Base-by-base conservation (phyloP, 2,113 vertebrate species). In the Chunga burmeisteri region DNA sequence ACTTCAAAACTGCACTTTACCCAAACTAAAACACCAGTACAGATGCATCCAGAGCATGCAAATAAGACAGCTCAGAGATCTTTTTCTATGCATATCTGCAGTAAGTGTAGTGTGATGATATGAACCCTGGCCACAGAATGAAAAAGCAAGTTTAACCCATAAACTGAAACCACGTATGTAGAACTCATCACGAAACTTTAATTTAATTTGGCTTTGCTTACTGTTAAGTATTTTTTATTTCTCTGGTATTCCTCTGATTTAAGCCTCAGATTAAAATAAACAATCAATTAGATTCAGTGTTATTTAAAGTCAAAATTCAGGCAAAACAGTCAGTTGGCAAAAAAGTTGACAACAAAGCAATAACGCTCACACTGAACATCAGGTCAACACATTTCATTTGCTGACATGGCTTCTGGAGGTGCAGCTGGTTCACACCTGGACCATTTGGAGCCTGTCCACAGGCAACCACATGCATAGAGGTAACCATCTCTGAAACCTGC, bases 361-460 rank as follows among this genome's bases (percentile, higher is more conserved):
- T 29, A 59, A 38, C 55, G 58, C 14, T 74, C 23, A 18, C 16
- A 40, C 11, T 62, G 26, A 87, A 20, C 4, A 3, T 5, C 6
- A 16, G 32, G 13, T 91, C 34, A 68, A 63, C 18, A 15, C 20
- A 44, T 11, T 88, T 61, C 26, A 61, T 34, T 32, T 79, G 26
- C 44, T 80, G 12, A 30, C 6, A 1, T 2, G 11, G 25, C 15
- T 78, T 70, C 52, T 56, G 40, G 40, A 70, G 13, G 13, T 14
- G 10, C 30, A 66, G 72, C 38, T 46, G n/a, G 38, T n/a, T 92
- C 50, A 42, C 30, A 52, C 30, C 36, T 55, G 32, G 34, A 79
- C 16, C 27, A 66, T 52, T 16, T 17, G 13, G 20, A 77, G 32
- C 18, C 50, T 12, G 9, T 26, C 21, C 0, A 0, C 13, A 9